A percentile compares a stretch with the other conserved stretches of the same genome.
Evolutionary conservation across 1,140 invertebrate species (phyloP).

Genomic region (Heliothis subflexa): DNA sequence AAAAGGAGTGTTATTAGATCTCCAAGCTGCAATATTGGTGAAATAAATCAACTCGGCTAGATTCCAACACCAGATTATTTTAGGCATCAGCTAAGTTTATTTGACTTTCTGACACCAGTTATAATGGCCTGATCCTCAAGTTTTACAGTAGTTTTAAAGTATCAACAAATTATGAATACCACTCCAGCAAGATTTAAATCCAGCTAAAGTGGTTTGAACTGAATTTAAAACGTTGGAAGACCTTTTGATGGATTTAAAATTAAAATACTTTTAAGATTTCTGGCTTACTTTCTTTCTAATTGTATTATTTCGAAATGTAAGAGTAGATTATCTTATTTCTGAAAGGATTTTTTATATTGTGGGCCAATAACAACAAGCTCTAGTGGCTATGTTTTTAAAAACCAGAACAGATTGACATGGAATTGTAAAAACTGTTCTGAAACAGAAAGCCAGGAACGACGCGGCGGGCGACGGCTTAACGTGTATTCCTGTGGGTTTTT

Average conservation of each 20-base stretch:
- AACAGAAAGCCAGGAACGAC: no score
- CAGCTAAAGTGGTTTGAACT: background rate
- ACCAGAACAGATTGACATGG: no score
- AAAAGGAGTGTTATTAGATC: slow-evolving; percentile 13
- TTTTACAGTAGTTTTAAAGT: slow-evolving; percentile 2
- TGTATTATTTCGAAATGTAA: no score
- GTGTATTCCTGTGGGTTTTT: no score
- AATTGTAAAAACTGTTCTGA: no score
- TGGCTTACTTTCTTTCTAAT: background rate
- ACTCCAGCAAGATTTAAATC: background rate
- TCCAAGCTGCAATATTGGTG: background rate
- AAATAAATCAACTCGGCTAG: background rate
- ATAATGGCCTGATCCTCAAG: background rate
- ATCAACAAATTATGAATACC: background rate
- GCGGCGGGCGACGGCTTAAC: no score
- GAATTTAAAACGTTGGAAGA: background rate
- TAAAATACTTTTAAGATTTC: background rate
- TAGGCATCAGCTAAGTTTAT: background rate
- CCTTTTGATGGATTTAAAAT: background rate
- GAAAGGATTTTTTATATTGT: no score
- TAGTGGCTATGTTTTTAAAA: no score
- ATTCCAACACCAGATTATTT: background rate
- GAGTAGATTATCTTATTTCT: no score
- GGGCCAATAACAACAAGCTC: no score
- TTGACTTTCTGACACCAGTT: background rate